phyloP scores from a whole-genome alignment of 2,113 vertebrate genomes.

The Pithys albifrons region DNA sequence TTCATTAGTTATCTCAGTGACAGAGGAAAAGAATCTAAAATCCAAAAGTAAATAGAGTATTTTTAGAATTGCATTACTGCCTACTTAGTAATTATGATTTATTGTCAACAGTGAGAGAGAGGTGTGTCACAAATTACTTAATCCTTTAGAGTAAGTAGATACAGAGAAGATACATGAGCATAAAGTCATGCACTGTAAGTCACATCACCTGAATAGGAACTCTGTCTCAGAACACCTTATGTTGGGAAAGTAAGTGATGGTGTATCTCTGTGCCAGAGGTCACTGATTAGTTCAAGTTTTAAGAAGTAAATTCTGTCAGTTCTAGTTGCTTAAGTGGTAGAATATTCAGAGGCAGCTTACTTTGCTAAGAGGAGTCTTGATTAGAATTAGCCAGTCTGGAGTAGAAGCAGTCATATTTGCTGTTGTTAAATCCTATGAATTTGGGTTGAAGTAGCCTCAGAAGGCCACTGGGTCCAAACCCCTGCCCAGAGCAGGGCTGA shows the following conservation, averaged over 20 bases:
- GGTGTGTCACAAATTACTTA: neutral
- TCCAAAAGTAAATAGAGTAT: neutral
- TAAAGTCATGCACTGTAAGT: neutral
- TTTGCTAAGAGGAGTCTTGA: neutral
- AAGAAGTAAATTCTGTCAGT: neutral
- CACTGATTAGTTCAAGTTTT: neutral
- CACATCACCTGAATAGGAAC: neutral
- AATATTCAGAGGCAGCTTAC: neutral
- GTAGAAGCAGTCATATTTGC: neutral
- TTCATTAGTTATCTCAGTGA: neutral
- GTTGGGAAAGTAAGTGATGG: neutral
- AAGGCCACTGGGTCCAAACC: neutral
- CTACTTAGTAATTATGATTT: neutral
- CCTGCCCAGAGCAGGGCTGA: neutral
- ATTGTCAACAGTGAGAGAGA: neutral
- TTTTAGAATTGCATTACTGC: neutral
- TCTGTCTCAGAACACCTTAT: neutral
- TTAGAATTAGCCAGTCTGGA: neutral
- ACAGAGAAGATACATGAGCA: neutral
- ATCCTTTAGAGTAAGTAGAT: neutral
- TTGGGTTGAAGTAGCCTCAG: neutral
- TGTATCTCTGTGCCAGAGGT: neutral
- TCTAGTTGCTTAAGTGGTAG: neutral
- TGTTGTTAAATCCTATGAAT: rapidly evolving
- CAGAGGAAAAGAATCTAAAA: neutral